These are phyloP conservation scores for Dynastes hyllus DNA, from an alignment of 2,888 invertebrate genomes.

Conservation along the genomic window DNA sequence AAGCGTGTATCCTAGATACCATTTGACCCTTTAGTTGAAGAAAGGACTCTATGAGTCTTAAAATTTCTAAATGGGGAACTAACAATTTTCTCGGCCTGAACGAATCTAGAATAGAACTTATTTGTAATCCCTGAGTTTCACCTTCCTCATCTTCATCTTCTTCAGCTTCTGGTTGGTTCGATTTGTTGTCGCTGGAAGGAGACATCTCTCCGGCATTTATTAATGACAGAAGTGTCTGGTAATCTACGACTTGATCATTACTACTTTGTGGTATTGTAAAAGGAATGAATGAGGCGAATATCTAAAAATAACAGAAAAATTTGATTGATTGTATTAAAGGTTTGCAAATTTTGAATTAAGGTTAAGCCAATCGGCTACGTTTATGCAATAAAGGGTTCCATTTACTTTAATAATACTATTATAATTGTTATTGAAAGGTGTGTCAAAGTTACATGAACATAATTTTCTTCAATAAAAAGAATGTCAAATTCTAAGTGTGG, in stretches of 20 bases:
- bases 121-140: constrained; percentile 3
- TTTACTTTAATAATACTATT: neutral
- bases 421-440: neutral
- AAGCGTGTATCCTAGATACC: constrained; percentile 54
- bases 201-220: constrained; percentile 33
- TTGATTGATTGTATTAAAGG: neutral
- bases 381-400: too few species aligned
- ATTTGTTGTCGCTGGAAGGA: neutral
- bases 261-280: neutral
- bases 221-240: constrained; percentile 37
- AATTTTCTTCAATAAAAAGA: too few species aligned
- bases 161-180: constrained; percentile 15
- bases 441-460: too few species aligned
- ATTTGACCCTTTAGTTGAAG: constrained; percentile 60
- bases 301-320: neutral
- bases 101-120: constrained; percentile 10
- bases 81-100: constrained; percentile 47
- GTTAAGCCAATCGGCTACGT: neutral
- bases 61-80: constrained; percentile 59
- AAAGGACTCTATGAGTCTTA: constrained; percentile 60
- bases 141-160: constrained; percentile 21
- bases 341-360: neutral
- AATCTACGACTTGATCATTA: constrained; percentile 21
- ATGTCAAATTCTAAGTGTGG: too few species aligned
- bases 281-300: neutral